Evolutionary conservation across 2,888 invertebrate species (phyloP).

Genomic region (Capitulum mitella): DNA sequence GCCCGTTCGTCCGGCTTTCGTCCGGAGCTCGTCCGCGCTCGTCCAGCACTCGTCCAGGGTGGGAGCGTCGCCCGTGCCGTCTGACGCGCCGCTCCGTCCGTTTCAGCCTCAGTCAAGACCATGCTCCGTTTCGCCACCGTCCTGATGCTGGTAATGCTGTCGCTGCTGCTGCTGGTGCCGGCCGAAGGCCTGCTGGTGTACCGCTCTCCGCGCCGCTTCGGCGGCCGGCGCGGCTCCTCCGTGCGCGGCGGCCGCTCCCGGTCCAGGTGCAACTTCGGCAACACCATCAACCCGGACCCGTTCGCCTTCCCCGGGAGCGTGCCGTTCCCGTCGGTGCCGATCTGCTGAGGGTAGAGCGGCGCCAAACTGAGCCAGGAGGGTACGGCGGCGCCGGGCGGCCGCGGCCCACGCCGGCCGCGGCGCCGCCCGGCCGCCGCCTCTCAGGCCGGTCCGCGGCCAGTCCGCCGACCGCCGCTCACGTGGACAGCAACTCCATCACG

Average conservation of each 20-base stretch:
- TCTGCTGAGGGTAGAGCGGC: slow-evolving; percentile 47
- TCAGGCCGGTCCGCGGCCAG: not conserved
- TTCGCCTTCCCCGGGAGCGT: slow-evolving; percentile 52
- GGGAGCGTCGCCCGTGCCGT: not conserved
- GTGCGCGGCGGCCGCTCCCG: not conserved
- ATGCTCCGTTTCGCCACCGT: not conserved
- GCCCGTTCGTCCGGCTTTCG: not conserved
- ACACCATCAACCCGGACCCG: slow-evolving; percentile 56
- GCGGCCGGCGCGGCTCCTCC: not conserved
- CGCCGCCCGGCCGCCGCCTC: not conserved
- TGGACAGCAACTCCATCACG: not conserved
- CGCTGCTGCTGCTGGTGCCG: slow-evolving; percentile 18
- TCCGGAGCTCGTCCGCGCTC: not conserved
- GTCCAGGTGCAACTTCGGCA: slow-evolving; percentile 48
- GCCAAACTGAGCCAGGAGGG: not conserved
- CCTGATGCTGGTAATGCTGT: not conserved
- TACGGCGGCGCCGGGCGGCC: not conserved
- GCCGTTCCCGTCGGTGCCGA: slow-evolving; percentile 54
- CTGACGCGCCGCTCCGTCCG: not conserved
- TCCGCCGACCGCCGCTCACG: not conserved
- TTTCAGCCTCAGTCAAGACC: not conserved
- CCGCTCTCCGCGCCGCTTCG: not conserved
- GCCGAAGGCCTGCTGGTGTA: not conserved
- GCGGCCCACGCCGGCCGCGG: not conserved
- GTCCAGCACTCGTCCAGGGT: not conserved